phyloP scores from a whole-genome alignment of 2,113 vertebrate genomes.

The Corynorhinus townsendii region DNA sequence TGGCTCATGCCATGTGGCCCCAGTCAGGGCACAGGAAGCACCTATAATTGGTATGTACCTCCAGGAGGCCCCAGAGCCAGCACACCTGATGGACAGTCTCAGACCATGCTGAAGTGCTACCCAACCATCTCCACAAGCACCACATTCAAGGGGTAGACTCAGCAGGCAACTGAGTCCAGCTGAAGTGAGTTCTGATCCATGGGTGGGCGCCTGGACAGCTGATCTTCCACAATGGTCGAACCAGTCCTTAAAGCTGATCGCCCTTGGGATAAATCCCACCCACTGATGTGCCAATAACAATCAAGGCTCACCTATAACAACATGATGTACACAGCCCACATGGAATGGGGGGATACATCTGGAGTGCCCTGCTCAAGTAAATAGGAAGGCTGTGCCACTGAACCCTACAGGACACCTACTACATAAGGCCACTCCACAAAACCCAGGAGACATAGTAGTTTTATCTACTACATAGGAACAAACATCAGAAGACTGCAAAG shows the following conservation, averaged over 20 bases:
- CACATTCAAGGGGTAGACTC: background rate
- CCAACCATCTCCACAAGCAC: background rate
- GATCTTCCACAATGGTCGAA: background rate
- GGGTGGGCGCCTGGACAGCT: background rate
- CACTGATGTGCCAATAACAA: background rate
- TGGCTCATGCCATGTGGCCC: background rate
- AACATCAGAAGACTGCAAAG: background rate
- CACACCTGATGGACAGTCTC: background rate
- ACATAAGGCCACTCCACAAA: background rate
- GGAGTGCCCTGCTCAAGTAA: background rate
- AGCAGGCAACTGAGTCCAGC: background rate
- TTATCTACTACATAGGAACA: background rate
- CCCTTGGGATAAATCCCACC: background rate
- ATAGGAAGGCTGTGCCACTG: background rate
- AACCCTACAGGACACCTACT: background rate
- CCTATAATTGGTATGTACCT: background rate
- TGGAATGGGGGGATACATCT: background rate
- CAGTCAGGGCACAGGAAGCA: background rate
- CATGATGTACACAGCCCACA: background rate
- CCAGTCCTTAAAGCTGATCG: background rate
- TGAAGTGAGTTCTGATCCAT: background rate
- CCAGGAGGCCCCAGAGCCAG: background rate
- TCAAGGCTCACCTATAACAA: background rate
- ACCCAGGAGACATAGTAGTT: background rate
- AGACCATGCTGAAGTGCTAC: background rate